phyloP scores from a whole-genome alignment of 2,797 vertebrate species.

The Oreochromis grahami region DNA sequence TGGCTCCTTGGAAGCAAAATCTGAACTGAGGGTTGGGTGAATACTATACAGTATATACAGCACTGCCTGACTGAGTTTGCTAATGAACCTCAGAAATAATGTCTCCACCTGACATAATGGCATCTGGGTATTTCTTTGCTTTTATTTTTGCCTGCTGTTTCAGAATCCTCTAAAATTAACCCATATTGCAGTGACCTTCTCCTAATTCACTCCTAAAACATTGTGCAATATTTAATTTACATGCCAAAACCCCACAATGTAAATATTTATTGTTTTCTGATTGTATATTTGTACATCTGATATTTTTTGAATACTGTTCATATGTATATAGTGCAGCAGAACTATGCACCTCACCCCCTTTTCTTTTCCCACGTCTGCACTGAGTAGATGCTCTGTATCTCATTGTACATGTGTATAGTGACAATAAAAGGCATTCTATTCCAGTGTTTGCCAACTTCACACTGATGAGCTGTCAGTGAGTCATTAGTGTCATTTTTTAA shows the following conservation, averaged over 20 bases:
- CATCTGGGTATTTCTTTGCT: background rate
- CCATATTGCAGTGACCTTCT: background rate
- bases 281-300: background rate
- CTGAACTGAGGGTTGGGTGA: background rate
- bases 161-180: background rate
- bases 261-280: background rate
- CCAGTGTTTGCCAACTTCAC: background rate
- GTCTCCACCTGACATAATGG: background rate
- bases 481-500: background rate
- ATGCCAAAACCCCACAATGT: background rate
- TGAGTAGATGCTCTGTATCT: background rate
- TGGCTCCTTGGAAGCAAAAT: background rate
- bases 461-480: background rate
- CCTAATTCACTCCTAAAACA: background rate
- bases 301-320: background rate
- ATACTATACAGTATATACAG: background rate
- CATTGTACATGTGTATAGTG: background rate
- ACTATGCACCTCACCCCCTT: background rate
- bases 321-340: background rate
- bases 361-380: background rate
- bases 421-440: background rate
- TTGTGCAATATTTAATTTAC: background rate
- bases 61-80: background rate
- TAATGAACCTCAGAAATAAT: background rate
- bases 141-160: background rate